A percentile compares a stretch with the other conserved stretches of the same genome.
phyloP scores from a whole-genome alignment of 2,113 vertebrate species.

The Pygoscelis antarcticus region DNA sequence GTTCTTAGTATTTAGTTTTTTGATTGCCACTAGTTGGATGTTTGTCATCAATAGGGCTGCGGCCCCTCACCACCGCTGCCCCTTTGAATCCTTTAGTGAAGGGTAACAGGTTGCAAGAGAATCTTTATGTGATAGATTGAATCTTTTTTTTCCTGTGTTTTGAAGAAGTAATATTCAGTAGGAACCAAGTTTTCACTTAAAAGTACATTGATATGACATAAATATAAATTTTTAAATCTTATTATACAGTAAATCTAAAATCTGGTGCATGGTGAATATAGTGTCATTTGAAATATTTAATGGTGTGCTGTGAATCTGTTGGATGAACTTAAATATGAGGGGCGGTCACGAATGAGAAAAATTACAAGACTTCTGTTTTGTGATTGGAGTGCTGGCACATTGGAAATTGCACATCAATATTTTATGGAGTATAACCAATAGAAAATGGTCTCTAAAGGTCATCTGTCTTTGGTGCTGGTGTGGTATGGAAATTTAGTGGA shows the following conservation, averaged over 20 bases:
- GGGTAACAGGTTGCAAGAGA: background rate
- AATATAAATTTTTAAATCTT: background rate
- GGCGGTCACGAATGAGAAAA: background rate
- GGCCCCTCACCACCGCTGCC: background rate
- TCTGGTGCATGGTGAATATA: background rate
- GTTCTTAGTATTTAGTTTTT: constrained; percentile 32
- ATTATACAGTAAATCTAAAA: background rate
- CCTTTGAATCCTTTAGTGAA: background rate
- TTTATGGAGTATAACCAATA: background rate
- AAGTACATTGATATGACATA: background rate
- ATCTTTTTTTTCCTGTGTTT: background rate
- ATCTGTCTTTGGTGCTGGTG: background rate
- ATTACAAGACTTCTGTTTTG: background rate
- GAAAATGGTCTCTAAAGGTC: constrained; percentile 30
- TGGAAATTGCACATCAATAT: constrained; percentile 36
- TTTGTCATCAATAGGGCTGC: background rate
- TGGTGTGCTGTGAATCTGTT: background rate
- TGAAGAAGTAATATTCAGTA: background rate
- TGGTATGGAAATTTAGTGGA: background rate
- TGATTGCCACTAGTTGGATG: background rate
- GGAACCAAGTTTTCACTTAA: background rate
- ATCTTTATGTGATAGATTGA: background rate
- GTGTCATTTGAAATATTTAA: background rate
- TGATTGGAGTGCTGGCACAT: background rate
- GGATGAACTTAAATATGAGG: background rate